Evolutionary conservation across 2,888 invertebrate genomes (phyloP), one percentile per base, ranked within the genome.

Genomic region (Ceratothoa steindachneri): DNA sequence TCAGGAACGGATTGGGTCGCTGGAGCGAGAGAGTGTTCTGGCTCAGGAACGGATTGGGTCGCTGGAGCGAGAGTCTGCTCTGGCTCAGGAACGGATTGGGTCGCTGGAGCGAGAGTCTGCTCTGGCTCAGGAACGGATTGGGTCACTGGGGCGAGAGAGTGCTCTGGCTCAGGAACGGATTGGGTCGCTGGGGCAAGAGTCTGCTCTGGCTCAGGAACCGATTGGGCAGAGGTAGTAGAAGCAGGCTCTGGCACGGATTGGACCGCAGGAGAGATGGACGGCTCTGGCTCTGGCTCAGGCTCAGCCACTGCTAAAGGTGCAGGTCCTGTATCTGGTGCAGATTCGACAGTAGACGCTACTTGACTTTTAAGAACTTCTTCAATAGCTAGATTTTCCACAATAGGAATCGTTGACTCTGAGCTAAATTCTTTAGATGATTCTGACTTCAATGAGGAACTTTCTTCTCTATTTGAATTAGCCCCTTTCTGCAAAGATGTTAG

Each of bases 391-490:
- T n/a, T 24, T 60, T 60, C 60, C 24, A 22, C 22, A 60, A 60
- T 24, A 60, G 60, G 60, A 60, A 60, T 60, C 1, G 60, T 60
- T 22, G 60, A 60, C 27, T 60, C 60, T 1, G 60, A 60, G 22
- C 60, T 60, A 60, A 60, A 60, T 24, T 60, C 60, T 60, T 60
- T 60, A 60, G 60, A 60, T 12, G 60, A 60, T 24, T 60, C 60
- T 22, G 60, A 60, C 27, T 60, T 60, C 60, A 60, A 60, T 22
- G 60, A 60, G 24, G 60, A 60, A 60, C n/a, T 60, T 24, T 60
- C 60, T 60, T 60, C 60, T 60, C 22, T 60, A 12, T 60, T n/a
- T 60, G n/a, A 24, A 24, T 24, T 60, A 60, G n/a, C 60, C n/a
- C 22, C 24, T 60, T 60, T 60, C 60, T 60, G 60, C 24, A 60